Base-by-base conservation (phyloP, 1,140 invertebrate genomes). In the Eumeta japonica region DNA sequence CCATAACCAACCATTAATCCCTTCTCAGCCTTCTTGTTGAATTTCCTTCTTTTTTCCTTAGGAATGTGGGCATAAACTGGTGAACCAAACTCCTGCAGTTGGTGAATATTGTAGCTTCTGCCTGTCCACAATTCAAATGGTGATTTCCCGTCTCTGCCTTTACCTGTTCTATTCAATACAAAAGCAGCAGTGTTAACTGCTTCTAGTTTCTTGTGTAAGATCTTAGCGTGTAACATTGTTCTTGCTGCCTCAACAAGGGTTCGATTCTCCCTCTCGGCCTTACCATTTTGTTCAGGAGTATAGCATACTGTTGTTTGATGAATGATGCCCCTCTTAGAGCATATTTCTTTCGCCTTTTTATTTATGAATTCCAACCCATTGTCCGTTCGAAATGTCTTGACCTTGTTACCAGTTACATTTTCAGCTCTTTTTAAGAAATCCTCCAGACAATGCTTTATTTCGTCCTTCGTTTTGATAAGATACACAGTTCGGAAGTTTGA, bases 231-330 rank as follows among this genome's bases (percentile, higher is more conserved):
- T 10, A 73, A 14, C 47, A 62, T 55, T 2, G 56, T 61, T 37
- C 62, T 39, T 12, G 67, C 73, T 29, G 55, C 49, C 50, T 79
- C 75, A 10, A 73, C 48, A 16, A 75, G 13, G 0, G 61, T 75
- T 34, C 68, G 19, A 20, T 58, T 76, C 45, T 65, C 58, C 16
- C 55, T 31, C 39, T 78, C 77, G 3, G 59, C 53, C 18, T 47
- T 44, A 2, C 72, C 71, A 50, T 80, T 81, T 46, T 75, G 61
- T 44, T 80, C 44, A 1, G 74, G 63, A 4, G 59, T 71, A 41
- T 77, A 77, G 3, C 58, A 38, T 4, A 57, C 48, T 9, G 52
- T 58, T 12, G 28, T 54, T 46, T 67, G 54, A 41, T 75, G 62
- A 3, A 13, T 42, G 10, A 75, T 62, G 7, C 59, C 58, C 12